phyloP scores from a whole-genome alignment of 2,888 invertebrate genomes.

The Athalia cordata region DNA sequence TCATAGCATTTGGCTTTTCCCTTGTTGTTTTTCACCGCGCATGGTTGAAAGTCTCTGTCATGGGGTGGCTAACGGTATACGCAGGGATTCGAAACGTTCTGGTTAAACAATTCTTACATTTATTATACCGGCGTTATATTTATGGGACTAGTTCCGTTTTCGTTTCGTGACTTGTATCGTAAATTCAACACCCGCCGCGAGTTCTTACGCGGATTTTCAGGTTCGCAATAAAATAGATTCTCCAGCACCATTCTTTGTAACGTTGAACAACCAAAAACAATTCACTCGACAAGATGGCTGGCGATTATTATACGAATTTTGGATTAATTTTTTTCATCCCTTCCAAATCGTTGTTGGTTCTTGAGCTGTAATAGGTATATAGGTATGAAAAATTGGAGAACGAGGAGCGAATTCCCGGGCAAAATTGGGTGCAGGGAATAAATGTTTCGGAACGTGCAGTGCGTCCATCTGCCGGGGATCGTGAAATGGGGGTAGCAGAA shows the following conservation, averaged over 20 bases:
- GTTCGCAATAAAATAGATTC: too few relatives aligned
- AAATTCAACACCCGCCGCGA: background rate
- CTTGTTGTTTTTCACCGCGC: conserved; percentile 20
- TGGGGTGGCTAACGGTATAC: background rate
- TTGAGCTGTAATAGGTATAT: too few relatives aligned
- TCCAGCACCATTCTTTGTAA: background rate
- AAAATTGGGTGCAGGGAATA: too few relatives aligned
- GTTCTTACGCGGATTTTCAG: too few relatives aligned
- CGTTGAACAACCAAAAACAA: background rate
- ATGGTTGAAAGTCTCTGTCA: background rate
- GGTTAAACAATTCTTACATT: conserved; percentile 26
- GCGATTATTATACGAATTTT: background rate
- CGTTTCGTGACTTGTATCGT: conserved; percentile 34
- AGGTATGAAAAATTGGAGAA: too few relatives aligned
- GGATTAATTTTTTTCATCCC: too few relatives aligned
- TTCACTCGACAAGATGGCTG: background rate
- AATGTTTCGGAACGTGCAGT: conserved; percentile 1
- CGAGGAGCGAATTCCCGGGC: too few relatives aligned
- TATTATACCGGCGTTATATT: conserved; percentile 24
- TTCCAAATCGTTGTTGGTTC: too few relatives aligned
- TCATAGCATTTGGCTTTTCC: conserved; percentile 16
- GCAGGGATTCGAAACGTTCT: conserved; percentile 15
- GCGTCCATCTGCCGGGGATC: conserved; percentile 23
- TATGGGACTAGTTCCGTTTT: conserved; percentile 33
- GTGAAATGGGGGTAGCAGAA: too few relatives aligned